phyloP scores from a whole-genome alignment of 2,888 invertebrate species.

The Heliconius aoede region DNA sequence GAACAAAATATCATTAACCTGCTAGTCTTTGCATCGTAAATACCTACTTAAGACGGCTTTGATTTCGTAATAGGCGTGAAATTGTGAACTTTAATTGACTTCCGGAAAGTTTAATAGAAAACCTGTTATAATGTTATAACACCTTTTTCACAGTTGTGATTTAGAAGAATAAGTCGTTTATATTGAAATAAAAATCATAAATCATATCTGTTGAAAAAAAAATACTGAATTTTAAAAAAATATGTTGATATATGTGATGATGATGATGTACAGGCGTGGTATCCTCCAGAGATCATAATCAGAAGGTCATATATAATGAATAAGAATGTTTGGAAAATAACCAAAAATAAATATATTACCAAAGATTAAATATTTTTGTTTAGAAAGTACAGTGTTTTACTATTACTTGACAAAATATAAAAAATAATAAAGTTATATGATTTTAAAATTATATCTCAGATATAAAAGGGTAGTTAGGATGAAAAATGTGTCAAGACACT shows the following conservation, averaged over 20 bases:
- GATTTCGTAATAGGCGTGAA: constrained; percentile 3
- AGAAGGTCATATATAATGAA: not conserved
- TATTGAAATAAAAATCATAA: not conserved
- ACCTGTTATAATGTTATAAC: not conserved
- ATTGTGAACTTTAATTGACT: constrained; percentile 5
- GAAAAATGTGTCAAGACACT: no score
- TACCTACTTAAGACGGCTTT: not conserved
- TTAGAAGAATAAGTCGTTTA: not conserved
- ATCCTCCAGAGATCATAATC: not conserved
- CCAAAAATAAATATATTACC: not conserved
- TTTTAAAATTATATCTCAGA: no score
- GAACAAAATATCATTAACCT: constrained; percentile 19
- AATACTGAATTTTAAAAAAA: not conserved
- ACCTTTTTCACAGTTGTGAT: not conserved
- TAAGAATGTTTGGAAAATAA: not conserved
- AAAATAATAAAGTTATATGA: no score
- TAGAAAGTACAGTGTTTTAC: no score
- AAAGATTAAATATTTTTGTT: not conserved
- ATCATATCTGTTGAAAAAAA: no score
- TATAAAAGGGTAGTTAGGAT: no score
- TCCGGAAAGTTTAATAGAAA: not conserved
- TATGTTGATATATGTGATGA: no score
- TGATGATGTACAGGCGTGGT: not conserved
- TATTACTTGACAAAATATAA: no score
- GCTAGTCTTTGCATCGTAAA: not conserved